Evolutionary conservation across 2,888 invertebrate genomes (phyloP), one percentile per base, ranked within the genome.

Genomic region (Tenthredo notha): DNA sequence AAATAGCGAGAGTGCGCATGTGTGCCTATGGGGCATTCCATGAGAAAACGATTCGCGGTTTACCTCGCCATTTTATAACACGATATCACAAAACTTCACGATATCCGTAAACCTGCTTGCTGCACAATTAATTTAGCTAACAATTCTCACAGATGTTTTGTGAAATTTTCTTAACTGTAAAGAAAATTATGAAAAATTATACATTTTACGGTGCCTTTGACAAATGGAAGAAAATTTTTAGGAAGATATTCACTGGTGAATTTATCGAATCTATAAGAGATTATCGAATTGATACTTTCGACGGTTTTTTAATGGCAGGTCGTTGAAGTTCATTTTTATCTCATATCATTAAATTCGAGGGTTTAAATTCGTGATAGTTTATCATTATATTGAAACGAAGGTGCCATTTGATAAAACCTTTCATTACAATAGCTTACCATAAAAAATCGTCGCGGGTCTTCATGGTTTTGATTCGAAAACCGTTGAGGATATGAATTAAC

Each of bases 1-100:
- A 54, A 74, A 37, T 18, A 12, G 54, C 47, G 25, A 77, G 50
- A 54, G 29, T 77, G 54, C 54, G 77, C 54, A 54, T 54, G 77
- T 54, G 77, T 77, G 25, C n/a, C 77, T 77, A 74, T 74, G 72
- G 72, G 43, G 72, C 21, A 74, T 74, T 74, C 72, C 21, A 43
- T 43, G 72, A n/a, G 25, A 74, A 74, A 74, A n/a, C 72, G 43
- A n/a, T 40, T n/a, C 40, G 72, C n/a, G 67, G 67, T 67, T 67
- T 18, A 25, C 67, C 67, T 67, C 43, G 40, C 72, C 43, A 40
- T 74, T n/a, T 74, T 74, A 3, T 37, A 43, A n/a, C 40, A 5
- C 12, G 37, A 18, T 33, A 33, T 15, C 12, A 18, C 6, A 18
- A 12, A 33, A 67, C 29, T 67, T 7, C 6, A 18, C 12, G 12